Base-by-base conservation (phyloP, 1,140 invertebrate species). In the Nephila pilipes region DNA sequence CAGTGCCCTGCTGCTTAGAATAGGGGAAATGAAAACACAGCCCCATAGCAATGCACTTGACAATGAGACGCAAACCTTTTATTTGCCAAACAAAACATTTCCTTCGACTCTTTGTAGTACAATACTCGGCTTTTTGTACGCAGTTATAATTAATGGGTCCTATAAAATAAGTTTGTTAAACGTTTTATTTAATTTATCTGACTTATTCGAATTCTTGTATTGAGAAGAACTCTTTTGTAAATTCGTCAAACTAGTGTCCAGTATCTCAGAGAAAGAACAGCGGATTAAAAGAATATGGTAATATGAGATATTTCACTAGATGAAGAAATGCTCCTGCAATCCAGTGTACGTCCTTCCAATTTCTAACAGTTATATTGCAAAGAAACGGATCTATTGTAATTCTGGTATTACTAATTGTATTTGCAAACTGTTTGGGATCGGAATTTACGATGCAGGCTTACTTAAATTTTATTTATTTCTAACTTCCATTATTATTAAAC, bases 11-110 rank as follows among this genome's bases (percentile, higher is more conserved):
- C 29, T 75, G 14, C 29, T 36, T 75, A 18, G 16, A 32, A 75
- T 36, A 46, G 46, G 46, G 46, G 25, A 16, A 22, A 55, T 55
- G 22, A 83, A 57, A 83, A 46, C 6, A 57, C 54, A 55, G 16
- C 38, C 14, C 81, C 81, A 25, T 18, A 81, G 81, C 38, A 83
- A 32, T 83, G 80, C 38, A 25, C 81, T 83, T 83, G 81, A 83
- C 81, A 83, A 83, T 83, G 81, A 83, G 81, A 83, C 38, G 22
- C 25, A 29, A 83, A 25, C 22, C 22, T 55, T 55, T 83, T 54
- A 38, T 83, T n/a, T n/a, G n/a, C 10, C 38, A 16, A 83, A 54
- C 38, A 83, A 83, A 83, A 16, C 46, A 18, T 83, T 83, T 83
- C 25, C 54, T 22, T 54, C 29, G 46, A 2, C n/a, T 8, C 81